Conservation (phyloP, 2,888 invertebrate species). For the Laspeyria flexula region DNA sequence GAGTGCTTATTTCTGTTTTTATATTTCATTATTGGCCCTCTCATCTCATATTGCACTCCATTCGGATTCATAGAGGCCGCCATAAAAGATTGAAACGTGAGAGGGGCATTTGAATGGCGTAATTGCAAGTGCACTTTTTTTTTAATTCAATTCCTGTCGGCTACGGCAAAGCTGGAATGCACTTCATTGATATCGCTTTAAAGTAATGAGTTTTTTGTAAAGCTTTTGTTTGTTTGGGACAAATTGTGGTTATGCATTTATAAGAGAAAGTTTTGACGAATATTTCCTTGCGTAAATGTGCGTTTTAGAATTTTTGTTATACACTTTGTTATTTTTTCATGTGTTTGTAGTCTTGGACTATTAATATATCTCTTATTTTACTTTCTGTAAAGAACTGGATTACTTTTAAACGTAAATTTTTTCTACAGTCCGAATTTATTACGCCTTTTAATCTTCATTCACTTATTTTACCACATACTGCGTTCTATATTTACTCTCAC, state of each 20-base stretch:
- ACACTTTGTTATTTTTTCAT: no score
- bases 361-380: no score
- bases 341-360: no score
- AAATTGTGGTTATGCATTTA: conserved; percentile 19
- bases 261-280: not conserved
- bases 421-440: no score
- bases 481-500: no score
- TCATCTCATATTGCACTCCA: conserved; percentile 83
- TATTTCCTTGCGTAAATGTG: not conserved
- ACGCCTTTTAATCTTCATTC: no score
- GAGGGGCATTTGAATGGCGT: conserved; percentile 83
- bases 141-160: conserved; percentile 83
- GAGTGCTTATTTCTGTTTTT: conserved; percentile 83
- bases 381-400: no score
- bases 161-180: conserved; percentile 79
- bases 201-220: conserved; percentile 70
- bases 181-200: conserved; percentile 81
- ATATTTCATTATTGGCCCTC: conserved; percentile 85
- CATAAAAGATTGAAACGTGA: conserved; percentile 85
- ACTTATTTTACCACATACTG: no score
- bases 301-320: not conserved
- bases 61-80: conserved; percentile 79
- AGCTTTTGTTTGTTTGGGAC: conserved; percentile 41
- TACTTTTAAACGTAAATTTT: no score
- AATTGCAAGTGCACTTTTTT: conserved; percentile 83